Evolutionary conservation across 2,113 vertebrate species (phyloP), one percentile per base, ranked within the genome.

Genomic region (Pygathrix nemaeus): DNA sequence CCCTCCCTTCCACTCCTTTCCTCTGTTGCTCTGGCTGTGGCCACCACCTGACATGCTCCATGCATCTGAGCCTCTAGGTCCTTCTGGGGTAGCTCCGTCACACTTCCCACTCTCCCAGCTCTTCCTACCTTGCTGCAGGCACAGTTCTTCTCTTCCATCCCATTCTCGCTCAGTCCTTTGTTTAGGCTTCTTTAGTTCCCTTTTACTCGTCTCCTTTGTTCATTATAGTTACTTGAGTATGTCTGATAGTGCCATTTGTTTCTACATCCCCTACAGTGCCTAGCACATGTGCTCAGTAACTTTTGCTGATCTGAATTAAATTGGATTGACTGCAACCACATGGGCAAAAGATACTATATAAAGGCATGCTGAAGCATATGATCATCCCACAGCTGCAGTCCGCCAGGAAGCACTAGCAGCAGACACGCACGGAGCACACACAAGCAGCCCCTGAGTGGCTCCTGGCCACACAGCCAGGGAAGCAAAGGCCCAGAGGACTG

Each of bases 371-470:
- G 80, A 88, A 83, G 90, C 61, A 43, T 3, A 10, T 1, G 61
- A 43, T 18, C 40, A 1, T 27, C n/a, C 0, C 3, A 35, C 43
- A 92, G 75, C n/a, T 55, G 40, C 66, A 30, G 66, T 20, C 66
- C 2, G 0, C 13, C 2, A 72, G 72, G 80, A 78, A 40, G 38
- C 8, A 25, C 35, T 3, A 14, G 30, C 20, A 23, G 57, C 59
- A 38, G 12, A 23, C 1, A 64, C 20, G 20, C 2, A 0, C 0
- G 10, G 61, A 87, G n/a, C 25, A 16, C 0, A 0, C 70, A 70
- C 61, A 32, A 8, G 21, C 79, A n/a, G 14, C 8, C 83, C 73
- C 61, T 6, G 0, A 7, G 59, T 17, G 57, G 64, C 1, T 76
- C 80, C 66, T n/a, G 25, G 55, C 27, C 75, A 16, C 16, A 25